Conservation (phyloP, 2,797 vertebrate genomes). For the Premnoplex brunnescens region DNA sequence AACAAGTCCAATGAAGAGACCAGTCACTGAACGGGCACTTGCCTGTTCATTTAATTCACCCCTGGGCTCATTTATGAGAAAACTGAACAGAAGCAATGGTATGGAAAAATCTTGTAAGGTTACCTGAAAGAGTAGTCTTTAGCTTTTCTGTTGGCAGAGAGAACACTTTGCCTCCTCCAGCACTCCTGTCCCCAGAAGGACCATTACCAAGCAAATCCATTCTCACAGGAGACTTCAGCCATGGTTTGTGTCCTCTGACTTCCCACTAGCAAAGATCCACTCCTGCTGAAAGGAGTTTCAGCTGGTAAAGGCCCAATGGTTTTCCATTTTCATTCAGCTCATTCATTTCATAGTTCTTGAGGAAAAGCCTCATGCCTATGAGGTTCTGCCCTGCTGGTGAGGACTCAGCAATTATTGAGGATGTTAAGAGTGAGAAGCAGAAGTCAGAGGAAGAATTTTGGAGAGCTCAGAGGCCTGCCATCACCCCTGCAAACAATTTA, state of each 20-base stretch:
- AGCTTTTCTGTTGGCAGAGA: neutral
- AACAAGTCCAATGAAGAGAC: neutral
- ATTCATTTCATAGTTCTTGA: neutral
- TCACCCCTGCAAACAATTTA: neutral
- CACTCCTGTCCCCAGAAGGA: neutral
- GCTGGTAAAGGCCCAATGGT: neutral
- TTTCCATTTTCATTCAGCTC: neutral
- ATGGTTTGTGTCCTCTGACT: neutral
- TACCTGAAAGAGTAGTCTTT: neutral
- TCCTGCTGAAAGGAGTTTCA: neutral
- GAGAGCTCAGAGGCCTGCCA: neutral
- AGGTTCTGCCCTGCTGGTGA: neutral
- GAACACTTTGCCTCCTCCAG: neutral
- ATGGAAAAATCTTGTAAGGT: neutral
- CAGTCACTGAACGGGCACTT: neutral
- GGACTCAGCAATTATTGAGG: neutral
- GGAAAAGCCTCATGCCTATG: neutral
- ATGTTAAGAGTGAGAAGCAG: neutral
- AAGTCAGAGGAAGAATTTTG: neutral
- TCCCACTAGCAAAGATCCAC: neutral
- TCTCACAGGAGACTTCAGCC: neutral
- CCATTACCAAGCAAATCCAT: neutral
- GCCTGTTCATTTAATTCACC: neutral
- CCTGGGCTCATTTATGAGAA: neutral
- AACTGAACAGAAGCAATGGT: neutral